These are phyloP conservation scores for Hetaerina titia DNA, from an alignment of 2,888 invertebrate species.

Conservation along the genomic window DNA sequence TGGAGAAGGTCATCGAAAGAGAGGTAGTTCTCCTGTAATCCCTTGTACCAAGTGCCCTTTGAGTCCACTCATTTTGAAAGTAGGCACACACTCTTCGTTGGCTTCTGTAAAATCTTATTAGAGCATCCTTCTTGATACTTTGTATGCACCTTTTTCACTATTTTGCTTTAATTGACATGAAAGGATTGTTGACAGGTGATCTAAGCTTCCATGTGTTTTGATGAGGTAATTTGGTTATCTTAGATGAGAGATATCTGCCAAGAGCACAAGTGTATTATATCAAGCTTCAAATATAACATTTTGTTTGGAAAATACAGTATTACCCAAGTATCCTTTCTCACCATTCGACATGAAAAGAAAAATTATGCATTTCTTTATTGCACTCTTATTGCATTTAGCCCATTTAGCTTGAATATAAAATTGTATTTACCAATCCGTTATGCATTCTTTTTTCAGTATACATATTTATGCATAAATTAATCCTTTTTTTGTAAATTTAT, in stretches of 20 bases:
- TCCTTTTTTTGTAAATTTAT: too few species aligned
- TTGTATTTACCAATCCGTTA: too few species aligned
- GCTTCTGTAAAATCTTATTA: conserved; percentile 36
- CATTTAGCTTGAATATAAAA: too few species aligned
- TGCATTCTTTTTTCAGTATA: too few species aligned
- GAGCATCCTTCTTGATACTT: conserved; percentile 55
- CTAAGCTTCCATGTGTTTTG: not conserved
- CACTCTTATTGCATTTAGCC: too few species aligned
- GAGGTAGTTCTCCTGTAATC: conserved; percentile 83
- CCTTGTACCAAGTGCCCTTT: conserved; percentile 46
- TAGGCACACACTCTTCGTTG: conserved; percentile 58
- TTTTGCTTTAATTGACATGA: conserved; percentile 46
- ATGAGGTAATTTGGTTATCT: conserved; percentile 1
- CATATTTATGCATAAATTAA: too few species aligned
- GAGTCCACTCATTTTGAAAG: conserved; percentile 63
- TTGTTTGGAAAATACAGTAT: conserved; percentile 18
- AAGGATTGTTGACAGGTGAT: conserved; percentile 32
- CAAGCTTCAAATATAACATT: not conserved
- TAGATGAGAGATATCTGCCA: not conserved
- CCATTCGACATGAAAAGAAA: too few species aligned
- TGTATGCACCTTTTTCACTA: conserved; percentile 4
- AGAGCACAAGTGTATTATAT: not conserved
- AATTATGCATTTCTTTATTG: too few species aligned
- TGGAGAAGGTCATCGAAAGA: conserved; percentile 96
- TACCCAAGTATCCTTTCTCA: not conserved